Base-by-base conservation (phyloP, 1,140 invertebrate species). In the Drosophila kurseongensis region DNA sequence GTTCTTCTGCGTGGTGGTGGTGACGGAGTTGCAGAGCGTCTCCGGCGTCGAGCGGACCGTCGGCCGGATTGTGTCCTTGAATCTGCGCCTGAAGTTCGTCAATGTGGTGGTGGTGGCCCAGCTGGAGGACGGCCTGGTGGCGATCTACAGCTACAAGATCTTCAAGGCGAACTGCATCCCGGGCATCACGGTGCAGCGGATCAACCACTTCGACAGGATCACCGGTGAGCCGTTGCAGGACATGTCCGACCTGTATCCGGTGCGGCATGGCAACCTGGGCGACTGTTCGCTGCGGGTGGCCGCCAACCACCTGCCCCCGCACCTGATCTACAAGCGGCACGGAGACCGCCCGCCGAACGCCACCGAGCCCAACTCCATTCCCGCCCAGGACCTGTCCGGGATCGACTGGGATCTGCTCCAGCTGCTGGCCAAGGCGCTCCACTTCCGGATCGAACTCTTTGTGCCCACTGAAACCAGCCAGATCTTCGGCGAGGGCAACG, bases 381-480 rank as follows among this genome's bases (percentile, higher is more conserved):
- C 74, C 13, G 18, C 62, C 1, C 14, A 72, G 5, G 41, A 59
- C 2, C 4, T 83, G 13, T 35, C 36, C 0, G 83, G 83, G 6
- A 82, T 88, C n/a, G 83, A 88, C 50, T 85, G 83, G 18, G 83
- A 88, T 13, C 12, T 88, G 16, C 51, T 88, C 5, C 50, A 47
- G n/a, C 52, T 88, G 4, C 44, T 88, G 45, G 76, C 83, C 13
- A 50, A 13, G 8, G 51, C 72, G 0, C 14, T 88, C n/a, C 32
- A 47, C 0, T 88, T 88, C 23, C 52, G 40, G 0, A 42, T 88
- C 12, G 42, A 36, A 0, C 51, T 88, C 7, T 44, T 27, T 1
- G 18, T 82, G 13, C 76, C 83, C 18, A 7, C 27, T 0, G 76
- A 77, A 3, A 59, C 72, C 10, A 82, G 71, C 18, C 50, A 77